Conservation (phyloP, 2,888 invertebrate genomes). For the Argynnis bischoffii region DNA sequence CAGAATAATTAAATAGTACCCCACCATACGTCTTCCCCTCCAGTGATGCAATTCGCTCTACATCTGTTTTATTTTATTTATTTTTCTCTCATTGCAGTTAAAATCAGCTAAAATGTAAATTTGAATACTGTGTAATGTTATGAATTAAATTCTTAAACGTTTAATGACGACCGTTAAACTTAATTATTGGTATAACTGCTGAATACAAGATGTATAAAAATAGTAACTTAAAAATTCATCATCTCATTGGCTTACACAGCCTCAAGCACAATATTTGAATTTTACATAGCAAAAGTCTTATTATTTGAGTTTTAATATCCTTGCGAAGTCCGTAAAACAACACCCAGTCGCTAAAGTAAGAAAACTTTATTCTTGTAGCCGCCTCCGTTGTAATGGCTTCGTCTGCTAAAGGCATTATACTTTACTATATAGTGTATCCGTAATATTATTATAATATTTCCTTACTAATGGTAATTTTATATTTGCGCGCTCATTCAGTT, state of each 20-base stretch:
- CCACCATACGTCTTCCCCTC: conserved; percentile 71
- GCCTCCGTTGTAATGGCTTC: conserved; percentile 35
- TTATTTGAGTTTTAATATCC: conserved; percentile 25
- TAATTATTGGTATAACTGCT: too few relatives aligned
- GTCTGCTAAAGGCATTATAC: conserved; percentile 33
- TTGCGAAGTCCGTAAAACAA: conserved; percentile 15
- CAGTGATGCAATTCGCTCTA: conserved; percentile 63
- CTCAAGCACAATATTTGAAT: too few relatives aligned
- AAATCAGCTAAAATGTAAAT: neutral
- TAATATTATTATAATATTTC: conserved; percentile 50
- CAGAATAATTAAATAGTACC: conserved; percentile 79
- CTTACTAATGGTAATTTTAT: conserved; percentile 50
- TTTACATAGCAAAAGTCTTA: too few relatives aligned
- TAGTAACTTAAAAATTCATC: too few relatives aligned
- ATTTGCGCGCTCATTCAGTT: conserved; percentile 47
- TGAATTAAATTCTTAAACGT: too few relatives aligned
- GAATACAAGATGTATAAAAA: too few relatives aligned
- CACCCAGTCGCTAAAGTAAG: conserved; percentile 26
- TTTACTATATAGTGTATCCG: conserved; percentile 32
- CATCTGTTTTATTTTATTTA: conserved; percentile 46
- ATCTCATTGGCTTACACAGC: too few relatives aligned
- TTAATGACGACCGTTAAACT: too few relatives aligned
- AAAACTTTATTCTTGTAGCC: conserved; percentile 40
- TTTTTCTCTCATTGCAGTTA: conserved; percentile 38
- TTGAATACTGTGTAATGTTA: too few relatives aligned